Base-by-base conservation (phyloP, 2,797 vertebrate species). In the Brotula barbata region DNA sequence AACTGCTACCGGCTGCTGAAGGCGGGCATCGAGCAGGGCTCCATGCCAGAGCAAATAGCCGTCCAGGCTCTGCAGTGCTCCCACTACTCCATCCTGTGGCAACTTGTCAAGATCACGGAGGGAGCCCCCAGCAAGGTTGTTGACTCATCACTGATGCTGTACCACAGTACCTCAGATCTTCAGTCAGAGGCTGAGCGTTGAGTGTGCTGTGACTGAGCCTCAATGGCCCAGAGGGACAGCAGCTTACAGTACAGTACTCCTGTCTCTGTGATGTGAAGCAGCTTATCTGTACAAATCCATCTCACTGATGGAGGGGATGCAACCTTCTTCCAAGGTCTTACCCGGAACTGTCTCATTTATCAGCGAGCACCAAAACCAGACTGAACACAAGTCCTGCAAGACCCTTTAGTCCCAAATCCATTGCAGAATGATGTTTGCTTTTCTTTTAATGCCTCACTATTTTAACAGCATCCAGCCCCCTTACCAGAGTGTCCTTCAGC, bases 21-120 rank as follows among this genome's bases (percentile, higher is more conserved):
- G 88, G 95, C 95, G 70, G 97, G 96, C 79, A 98, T 99, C 78
- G 97, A 99, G 84, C 97, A 98, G 52, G 96, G 96, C 89, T 97
- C 96, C 68, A 99, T 99, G 97, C 95, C 96, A n/a, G 97, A 99
- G 87, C 97, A 99, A 95, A 98, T 99, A 19, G 96, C 96, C 28
- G 95, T 98, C 62, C 97, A 99, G 89, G 96, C 97, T 46, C 93
- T 99, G 79, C 96, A 99, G 86, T 99, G 97, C 86, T 98, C 96
- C 60, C 97, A 99, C 89, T 99, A 99, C 89, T 98, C 97, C 59
- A 94, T 99, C 88, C 94, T 99, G 43, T 99, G 96, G 97, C 97
- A 99, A 89, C 92, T 99, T 89, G 97, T 98, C 81, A 98, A 97
- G 85, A 93, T 97, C 89, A 98, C 97, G 13, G 96, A 99, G 78